Evolutionary conservation across 2,888 invertebrate genomes (phyloP), one percentile per base, ranked within the genome.

Genomic region (Lasioglossum marginatum): DNA sequence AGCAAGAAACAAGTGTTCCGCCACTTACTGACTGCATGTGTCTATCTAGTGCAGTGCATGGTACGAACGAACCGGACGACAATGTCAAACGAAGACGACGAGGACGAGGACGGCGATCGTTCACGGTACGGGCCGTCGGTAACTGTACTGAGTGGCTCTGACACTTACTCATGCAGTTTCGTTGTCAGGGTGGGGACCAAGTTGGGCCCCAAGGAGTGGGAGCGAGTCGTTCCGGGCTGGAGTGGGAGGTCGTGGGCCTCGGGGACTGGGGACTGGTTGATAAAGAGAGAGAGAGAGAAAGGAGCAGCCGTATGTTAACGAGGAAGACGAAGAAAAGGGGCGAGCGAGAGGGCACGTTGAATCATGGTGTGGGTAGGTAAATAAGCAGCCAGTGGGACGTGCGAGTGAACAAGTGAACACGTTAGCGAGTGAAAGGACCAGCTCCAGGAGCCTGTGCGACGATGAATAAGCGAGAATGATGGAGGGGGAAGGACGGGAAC

Each of bases 101-200:
- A 23, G 27, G 78, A 48, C 85, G 80, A 81, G 87, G 83, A 85
- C 90, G 89, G 79, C 82, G 80, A 87, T 89, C 90, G 91, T 92
- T 91, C 91, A 91, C 91, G 91, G 90, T 92, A 90, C 90, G 92
- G 89, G 90, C 92, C 92, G 92, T 92, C 93, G 88, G 91, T 94
- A 94, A 94, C 94, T 93, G 94, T 94, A 93, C 93, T 91, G 92
- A 93, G 90, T 90, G 88, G 85, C 88, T 91, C 91, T 88, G 92
- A 92, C 92, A 93, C 89, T 92, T 92, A 91, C 91, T 92, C 92
- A 91, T 88, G 90, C 91, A 88, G 91, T 91, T 86, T 86, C 87
- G 81, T 87, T 83, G 83, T 43, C 48, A 57, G 82, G 91, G 92
- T 90, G 91, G 89, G 91, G 90, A 85, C 73, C 89, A 77, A 83